These are phyloP conservation scores for Pomatorhinus ruficollis DNA, from an alignment of 2,113 vertebrate species.

Conservation along the genomic window DNA sequence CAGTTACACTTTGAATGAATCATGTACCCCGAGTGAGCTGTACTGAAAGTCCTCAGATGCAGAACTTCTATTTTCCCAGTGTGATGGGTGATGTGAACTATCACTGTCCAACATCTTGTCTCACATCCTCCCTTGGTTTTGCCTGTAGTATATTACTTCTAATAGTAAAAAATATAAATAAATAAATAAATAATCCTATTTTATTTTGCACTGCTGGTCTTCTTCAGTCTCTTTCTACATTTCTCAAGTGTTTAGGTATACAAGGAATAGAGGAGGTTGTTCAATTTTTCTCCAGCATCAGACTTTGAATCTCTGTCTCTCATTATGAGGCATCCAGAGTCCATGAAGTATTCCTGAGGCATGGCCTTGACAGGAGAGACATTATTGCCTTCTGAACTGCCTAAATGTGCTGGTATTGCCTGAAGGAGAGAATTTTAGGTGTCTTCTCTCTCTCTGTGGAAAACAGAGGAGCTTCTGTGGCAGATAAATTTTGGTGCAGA, in stretches of 20 bases:
- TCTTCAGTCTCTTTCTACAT: background rate
- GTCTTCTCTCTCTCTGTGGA: background rate
- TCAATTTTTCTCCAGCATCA: background rate
- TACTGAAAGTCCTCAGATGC: background rate
- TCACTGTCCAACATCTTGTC: background rate
- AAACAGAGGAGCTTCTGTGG: background rate
- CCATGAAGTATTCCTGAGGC: background rate
- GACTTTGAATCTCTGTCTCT: background rate
- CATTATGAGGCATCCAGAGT: background rate
- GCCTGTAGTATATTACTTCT: background rate
- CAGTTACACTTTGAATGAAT: background rate
- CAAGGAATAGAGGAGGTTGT: background rate
- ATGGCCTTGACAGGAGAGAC: background rate
- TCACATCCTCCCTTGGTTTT: background rate
- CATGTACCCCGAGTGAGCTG: background rate
- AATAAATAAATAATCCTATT: background rate
- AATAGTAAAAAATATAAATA: background rate
- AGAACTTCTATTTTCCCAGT: background rate
- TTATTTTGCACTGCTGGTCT: background rate
- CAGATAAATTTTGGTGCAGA: background rate
- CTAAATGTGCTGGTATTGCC: background rate
- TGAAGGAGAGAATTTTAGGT: background rate
- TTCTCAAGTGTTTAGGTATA: background rate
- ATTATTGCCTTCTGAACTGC: background rate
- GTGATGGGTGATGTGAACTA: background rate